Percentiles rank a stretch among this genome's conserved stretches.
phyloP scores from a whole-genome alignment of 2,888 invertebrate species.

The Eupithecia dodoneata region DNA sequence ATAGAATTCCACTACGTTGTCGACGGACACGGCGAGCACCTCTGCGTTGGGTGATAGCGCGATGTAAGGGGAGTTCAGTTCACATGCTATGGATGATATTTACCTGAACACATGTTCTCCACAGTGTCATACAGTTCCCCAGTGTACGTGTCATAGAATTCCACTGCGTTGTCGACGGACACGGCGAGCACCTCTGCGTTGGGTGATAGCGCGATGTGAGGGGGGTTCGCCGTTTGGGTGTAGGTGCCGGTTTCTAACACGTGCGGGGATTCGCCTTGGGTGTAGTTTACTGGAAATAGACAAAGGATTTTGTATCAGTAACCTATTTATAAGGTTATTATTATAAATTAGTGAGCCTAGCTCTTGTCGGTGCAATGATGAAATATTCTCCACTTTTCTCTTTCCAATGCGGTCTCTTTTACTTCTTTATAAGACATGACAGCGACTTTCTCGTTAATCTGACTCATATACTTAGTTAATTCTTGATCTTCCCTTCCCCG shows the following conservation, averaged over 20 bases:
- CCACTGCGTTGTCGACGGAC: slow-evolving; percentile 85
- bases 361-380: too few species aligned
- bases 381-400: too few species aligned
- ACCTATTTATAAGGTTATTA: background rate
- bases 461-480: too few species aligned
- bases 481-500: too few species aligned
- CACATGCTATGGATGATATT: slow-evolving; percentile 5
- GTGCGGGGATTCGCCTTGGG: slow-evolving; percentile 90
- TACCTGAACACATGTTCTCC: slow-evolving; percentile 86
- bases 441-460: too few species aligned
- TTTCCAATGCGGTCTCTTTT: too few species aligned
- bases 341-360: too few species aligned
- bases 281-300: slow-evolving; percentile 88
- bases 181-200: slow-evolving; percentile 91
- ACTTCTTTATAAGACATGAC: too few species aligned
- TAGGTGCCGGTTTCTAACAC: slow-evolving; percentile 87
- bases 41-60: slow-evolving; percentile 90
- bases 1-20: slow-evolving; percentile 87
- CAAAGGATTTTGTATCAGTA: slow-evolving; percentile 7
- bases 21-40: slow-evolving; percentile 88
- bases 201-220: slow-evolving; percentile 89
- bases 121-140: slow-evolving; percentile 87
- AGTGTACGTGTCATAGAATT: slow-evolving; percentile 88
- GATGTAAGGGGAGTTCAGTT: background rate
- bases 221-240: slow-evolving; percentile 80